Base-by-base conservation (phyloP, 2,888 invertebrate genomes). In the Serripes groenlandicus region DNA sequence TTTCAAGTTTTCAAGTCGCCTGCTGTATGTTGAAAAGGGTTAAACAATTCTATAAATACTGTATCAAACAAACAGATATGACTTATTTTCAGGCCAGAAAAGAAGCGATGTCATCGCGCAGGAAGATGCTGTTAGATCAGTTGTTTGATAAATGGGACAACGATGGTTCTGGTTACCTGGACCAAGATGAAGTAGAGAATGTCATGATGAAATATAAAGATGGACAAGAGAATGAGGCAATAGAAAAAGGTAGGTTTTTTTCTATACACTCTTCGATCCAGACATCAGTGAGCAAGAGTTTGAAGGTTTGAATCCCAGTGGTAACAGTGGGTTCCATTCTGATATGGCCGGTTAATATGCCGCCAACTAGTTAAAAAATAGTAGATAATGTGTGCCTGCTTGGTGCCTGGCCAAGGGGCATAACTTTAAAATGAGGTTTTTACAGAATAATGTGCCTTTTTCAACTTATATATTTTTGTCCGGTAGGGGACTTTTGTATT, bases 121-220 rank as follows among this genome's bases (percentile, higher is more conserved):
- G 93, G 21, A 94, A 93, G 85, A 85, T 90, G 58, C 83, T 91
- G 86, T 85, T 94, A 60, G 93, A 94, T 84, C 86, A 87, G 42
- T 85, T 94, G 86, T 94, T 94, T 92, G 94, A 94, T 85, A 93
- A 93, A 81, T 94, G 94, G 94, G 94, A 94, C 87, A 94, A 94
- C 81, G 94, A 94, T 62, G 94, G 94, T 0, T 92, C 93, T 21
- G 94, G 94, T 0, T 93, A 90, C 80, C 88, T 94, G 18, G 93
- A 94, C 76, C 72, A 94, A 68, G 93, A 93, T 21, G 93, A 94
- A 78, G 91, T 94, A 5, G 92, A 92, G 73, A 88, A 85, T 11
- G 90, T 92, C 32, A 92, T 94, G 92, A 83, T 89, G 75, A 93
- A 92, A 75, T 94, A 94, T 86, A 94, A 94, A 81, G 94, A 94